These are phyloP conservation scores for Polyploca ridens DNA, from an alignment of 2,888 invertebrate genomes.

Conservation along the genomic window DNA sequence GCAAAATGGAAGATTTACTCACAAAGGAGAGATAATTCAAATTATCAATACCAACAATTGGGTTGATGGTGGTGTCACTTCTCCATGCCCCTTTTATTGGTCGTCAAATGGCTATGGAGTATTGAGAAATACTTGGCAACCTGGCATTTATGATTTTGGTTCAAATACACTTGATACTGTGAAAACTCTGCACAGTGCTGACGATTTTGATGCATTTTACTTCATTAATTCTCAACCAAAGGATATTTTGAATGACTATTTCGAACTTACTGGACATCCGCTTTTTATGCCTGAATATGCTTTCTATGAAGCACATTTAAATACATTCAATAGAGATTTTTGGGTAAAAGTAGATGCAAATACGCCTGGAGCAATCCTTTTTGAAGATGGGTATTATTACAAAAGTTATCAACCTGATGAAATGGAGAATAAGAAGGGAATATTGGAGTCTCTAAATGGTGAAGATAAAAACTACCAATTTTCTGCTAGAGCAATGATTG, in stretches of 20 bases:
- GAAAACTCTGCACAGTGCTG: conserved; percentile 53
- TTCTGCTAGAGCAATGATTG: conserved; percentile 77
- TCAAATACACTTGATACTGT: conserved; percentile 36
- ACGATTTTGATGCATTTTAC: conserved; percentile 70
- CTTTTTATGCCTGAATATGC: conserved; percentile 73
- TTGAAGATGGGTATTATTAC: conserved; percentile 74
- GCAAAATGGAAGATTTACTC: conserved; percentile 77
- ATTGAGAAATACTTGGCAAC: conserved; percentile 74
- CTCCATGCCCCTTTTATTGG: conserved; percentile 78
- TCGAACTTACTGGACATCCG: conserved; percentile 71
- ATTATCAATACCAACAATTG: conserved; percentile 72
- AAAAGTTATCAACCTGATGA: conserved; percentile 68
- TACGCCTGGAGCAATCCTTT: conserved; percentile 59
- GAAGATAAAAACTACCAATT: conserved; percentile 77
- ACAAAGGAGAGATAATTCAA: conserved; percentile 67
- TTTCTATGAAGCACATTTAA: conserved; percentile 76
- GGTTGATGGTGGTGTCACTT: conserved; percentile 71
- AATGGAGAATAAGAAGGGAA: conserved; percentile 59
- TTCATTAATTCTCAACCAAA: conserved; percentile 61
- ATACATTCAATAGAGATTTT: conserved; percentile 76
- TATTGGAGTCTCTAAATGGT: conserved; percentile 75
- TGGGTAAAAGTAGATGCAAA: conserved; percentile 67
- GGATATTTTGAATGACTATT: conserved; percentile 71
- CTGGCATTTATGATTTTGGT: conserved; percentile 71
- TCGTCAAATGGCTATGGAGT: conserved; percentile 72